Evolutionary conservation across 2,113 vertebrate genomes (phyloP).

Genomic region (Myrmecobius fasciatus): DNA sequence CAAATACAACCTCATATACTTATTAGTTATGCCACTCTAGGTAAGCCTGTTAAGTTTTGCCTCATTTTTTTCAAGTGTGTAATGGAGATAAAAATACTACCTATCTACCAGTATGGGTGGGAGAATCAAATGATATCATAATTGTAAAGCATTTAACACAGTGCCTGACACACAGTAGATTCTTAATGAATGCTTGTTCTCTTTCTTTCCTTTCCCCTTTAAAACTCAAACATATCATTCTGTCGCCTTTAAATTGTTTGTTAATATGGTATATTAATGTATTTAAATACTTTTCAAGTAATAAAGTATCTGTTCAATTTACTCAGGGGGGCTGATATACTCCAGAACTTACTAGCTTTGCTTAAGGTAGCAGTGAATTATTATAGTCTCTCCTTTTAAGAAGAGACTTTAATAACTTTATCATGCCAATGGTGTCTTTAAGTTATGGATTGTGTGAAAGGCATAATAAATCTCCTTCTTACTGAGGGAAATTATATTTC

Average conservation of each 20-base stretch:
- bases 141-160: neutral
- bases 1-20: neutral
- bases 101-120: no score
- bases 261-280: conserved; percentile 55
- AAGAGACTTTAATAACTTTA: conserved; percentile 50
- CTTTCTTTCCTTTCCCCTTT: neutral
- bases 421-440: conserved; percentile 51
- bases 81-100: neutral
- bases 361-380: conserved; percentile 66
- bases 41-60: neutral
- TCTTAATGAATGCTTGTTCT: neutral
- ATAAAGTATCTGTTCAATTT: conserved; percentile 59
- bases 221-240: conserved; percentile 55
- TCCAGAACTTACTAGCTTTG: conserved; percentile 48
- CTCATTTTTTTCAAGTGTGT: neutral
- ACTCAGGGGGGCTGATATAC: conserved; percentile 52
- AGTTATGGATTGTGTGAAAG: conserved; percentile 55
- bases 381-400: conserved; percentile 53
- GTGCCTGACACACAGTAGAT: neutral
- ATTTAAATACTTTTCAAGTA: conserved; percentile 60
- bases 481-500: conserved; percentile 55
- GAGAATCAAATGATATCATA: neutral
- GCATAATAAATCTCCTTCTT: conserved; percentile 44
- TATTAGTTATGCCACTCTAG: neutral
- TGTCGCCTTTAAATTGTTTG: conserved; percentile 64